Base-by-base conservation (phyloP, 2,797 vertebrate species). In the Spondyliosoma cantharus region DNA sequence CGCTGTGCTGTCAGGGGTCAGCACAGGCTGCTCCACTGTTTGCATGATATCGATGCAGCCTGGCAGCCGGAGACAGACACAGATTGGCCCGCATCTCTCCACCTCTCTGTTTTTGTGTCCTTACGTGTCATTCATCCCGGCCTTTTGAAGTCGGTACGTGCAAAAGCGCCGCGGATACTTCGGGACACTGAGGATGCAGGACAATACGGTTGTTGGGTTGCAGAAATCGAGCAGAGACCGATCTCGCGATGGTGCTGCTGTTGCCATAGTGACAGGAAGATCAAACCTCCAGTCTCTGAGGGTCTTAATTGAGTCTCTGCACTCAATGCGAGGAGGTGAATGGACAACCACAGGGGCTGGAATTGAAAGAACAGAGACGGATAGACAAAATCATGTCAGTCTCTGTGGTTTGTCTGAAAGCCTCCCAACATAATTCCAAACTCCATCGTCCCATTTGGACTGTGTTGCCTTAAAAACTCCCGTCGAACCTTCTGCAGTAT, bases 401-500 rank as follows among this genome's bases (percentile, higher is more conserved):
- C 25, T 48, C 14, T 61, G 50, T 62, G 61, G 57, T 78, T 48
- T 60, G 17, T 50, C 73, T 78, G 22, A 50, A 65, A 73, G 69
- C 15, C 43, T 63, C 73, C 48, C 7, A n/a, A 45, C 20, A 32
- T 16, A 67, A 59, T 63, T 57, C 70, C 54, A 46, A 83, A 69
- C 73, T 72, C 81, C 65, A 43, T 74, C 7, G 16, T 74, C 66
- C 54, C 54, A 66, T 84, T 82, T 76, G 56, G 81, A 87, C 76
- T 37, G 8, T 24, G 66, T 80, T 54, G 57, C 82, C 72, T 52
- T 68, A 71, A 89, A 52, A 83, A 76, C 68, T 86, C 76, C 75
- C 15, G 56, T 57, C 19, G 46, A 81, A 77, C 81, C 76, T 65
- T 77, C 79, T 94, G 83, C 86, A 92, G 90, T 87, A 93, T 93